Percentiles rank a stretch among this genome's conserved stretches.
Evolutionary conservation across 2,797 vertebrate species (phyloP).

Genomic region (Parotocinclus haroldoi): DNA sequence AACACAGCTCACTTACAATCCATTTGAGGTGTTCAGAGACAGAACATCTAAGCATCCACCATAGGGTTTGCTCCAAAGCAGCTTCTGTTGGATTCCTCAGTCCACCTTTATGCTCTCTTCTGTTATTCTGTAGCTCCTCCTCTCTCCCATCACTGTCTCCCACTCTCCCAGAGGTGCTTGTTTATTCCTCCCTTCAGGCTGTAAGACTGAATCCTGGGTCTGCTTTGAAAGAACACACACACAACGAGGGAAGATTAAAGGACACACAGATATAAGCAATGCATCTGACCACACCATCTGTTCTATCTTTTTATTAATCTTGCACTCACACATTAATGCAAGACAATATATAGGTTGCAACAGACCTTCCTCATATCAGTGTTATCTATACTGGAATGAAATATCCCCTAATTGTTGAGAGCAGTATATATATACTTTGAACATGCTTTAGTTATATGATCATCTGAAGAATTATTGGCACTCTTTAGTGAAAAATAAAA

Average conservation of each 20-base stretch:
- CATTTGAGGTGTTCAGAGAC: constrained; percentile 21
- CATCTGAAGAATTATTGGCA: too few species aligned
- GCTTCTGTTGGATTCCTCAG: constrained; percentile 37
- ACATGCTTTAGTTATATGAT: too few species aligned
- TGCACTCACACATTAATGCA: constrained; percentile 25
- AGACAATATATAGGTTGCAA: constrained; percentile 24
- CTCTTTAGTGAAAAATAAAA: too few species aligned
- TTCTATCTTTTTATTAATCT: constrained; percentile 38
- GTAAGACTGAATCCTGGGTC: constrained; percentile 48
- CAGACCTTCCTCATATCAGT: constrained; percentile 13
- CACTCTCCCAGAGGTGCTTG: constrained; percentile 54
- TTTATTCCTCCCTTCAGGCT: constrained; percentile 58
- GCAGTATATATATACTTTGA: too few species aligned
- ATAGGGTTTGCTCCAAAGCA: constrained; percentile 44
- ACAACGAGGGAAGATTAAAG: constrained; percentile 54
- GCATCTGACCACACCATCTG: constrained; percentile 53
- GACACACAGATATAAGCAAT: constrained; percentile 46
- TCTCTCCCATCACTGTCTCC: constrained; percentile 40
- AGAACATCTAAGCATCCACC: constrained; percentile 16
- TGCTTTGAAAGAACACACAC: constrained; percentile 52
- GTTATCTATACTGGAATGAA: too few species aligned
- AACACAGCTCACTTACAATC: constrained; percentile 22
- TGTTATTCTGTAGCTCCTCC: constrained; percentile 41
- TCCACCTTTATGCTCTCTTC: constrained; percentile 49
- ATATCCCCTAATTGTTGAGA: too few species aligned